Evolutionary conservation across 1,140 invertebrate genomes (phyloP).

Genomic region (Temnothorax curvispinosus): DNA sequence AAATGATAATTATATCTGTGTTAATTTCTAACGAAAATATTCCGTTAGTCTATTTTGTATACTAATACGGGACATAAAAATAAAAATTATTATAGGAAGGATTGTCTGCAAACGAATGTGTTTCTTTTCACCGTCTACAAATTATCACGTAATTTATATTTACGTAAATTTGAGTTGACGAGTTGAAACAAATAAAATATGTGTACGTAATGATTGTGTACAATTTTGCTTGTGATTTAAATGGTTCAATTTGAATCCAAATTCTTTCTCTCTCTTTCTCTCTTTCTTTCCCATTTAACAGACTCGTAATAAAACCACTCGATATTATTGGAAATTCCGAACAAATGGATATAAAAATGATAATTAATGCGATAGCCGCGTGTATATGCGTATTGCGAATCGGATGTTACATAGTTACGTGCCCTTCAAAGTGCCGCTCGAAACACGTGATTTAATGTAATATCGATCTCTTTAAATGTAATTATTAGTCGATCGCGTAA

Average conservation of each 20-base stretch:
- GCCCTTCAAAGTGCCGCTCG: neutral
- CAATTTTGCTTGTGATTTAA: neutral
- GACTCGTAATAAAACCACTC: slow-evolving; percentile 23
- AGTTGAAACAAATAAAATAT: neutral
- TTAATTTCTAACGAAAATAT: neutral
- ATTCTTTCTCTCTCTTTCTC: neutral
- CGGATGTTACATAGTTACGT: slow-evolving; percentile 17
- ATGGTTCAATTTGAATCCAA: neutral
- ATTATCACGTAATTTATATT: neutral
- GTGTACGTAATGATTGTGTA: neutral
- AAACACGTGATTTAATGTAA: slow-evolving; percentile 22
- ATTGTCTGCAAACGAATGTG: neutral
- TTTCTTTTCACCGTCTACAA: neutral
- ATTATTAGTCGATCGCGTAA: slow-evolving; percentile 44
- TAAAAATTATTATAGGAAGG: neutral
- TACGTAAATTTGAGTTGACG: neutral
- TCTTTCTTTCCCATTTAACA: neutral
- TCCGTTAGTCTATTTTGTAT: neutral
- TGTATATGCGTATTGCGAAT: slow-evolving; percentile 13
- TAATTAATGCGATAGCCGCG: slow-evolving; percentile 6
- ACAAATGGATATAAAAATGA: slow-evolving; percentile 38
- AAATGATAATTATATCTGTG: neutral
- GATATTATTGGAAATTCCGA: slow-evolving; percentile 34
- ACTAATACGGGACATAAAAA: no score
- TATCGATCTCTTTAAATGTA: slow-evolving; percentile 42